These are phyloP conservation scores for Gallinago solitaria DNA, from an alignment of 2,797 vertebrate genomes.

Conservation along the genomic window DNA sequence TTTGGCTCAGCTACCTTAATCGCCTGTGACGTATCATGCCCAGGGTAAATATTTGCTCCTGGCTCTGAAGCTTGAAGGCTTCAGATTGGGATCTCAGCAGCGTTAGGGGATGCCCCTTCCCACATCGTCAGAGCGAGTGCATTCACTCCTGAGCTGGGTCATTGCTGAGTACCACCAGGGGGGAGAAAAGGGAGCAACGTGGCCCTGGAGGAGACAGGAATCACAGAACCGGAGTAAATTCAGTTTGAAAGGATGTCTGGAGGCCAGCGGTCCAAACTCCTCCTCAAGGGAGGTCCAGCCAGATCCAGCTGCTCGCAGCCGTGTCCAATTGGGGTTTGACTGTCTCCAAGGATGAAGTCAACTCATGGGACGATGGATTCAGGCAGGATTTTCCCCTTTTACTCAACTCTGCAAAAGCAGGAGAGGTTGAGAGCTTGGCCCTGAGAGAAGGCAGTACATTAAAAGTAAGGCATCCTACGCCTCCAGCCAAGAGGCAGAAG, in stretches of 20 bases:
- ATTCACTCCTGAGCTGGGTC: neutral
- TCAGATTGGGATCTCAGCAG: accelerated
- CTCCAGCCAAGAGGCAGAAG: neutral
- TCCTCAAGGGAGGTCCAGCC: neutral
- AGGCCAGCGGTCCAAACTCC: neutral
- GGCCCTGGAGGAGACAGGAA: neutral
- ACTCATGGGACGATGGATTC: neutral
- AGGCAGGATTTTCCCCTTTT: neutral
- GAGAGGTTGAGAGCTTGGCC: neutral
- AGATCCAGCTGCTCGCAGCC: neutral
- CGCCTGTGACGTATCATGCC: neutral
- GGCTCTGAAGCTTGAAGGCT: neutral
- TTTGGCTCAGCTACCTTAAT: neutral
- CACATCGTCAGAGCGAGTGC: accelerated
- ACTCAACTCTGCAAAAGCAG: neutral
- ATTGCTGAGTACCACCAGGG: neutral
- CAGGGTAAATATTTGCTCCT: conserved; percentile 8
- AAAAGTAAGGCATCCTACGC: neutral
- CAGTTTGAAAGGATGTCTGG: neutral
- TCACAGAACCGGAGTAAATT: neutral
- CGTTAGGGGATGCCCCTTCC: neutral
- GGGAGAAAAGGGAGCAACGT: accelerated
- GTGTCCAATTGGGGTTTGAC: neutral
- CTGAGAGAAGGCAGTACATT: neutral
- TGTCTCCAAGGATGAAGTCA: neutral